Conservation (phyloP, 1,140 invertebrate species). For the Drosophila paulistorum region DNA sequence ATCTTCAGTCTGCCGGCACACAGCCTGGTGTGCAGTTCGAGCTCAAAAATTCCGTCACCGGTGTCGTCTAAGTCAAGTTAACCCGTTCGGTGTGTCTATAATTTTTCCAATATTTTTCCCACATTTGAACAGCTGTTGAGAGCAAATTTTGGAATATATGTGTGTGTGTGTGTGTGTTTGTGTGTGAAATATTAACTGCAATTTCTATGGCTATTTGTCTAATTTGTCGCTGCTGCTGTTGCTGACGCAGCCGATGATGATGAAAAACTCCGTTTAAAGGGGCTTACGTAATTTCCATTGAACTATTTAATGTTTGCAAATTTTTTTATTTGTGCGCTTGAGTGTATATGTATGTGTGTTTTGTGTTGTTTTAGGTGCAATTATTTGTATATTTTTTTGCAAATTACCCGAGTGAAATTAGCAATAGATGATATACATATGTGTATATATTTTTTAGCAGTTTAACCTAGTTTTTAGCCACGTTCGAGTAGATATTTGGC, state of each 20-base stretch:
- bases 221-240: conserved; percentile 68
- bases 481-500: conserved; percentile 61
- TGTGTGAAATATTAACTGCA: conserved; percentile 40
- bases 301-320: conserved; percentile 54
- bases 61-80: conserved; percentile 45
- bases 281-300: conserved; percentile 54
- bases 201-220: conserved; percentile 66
- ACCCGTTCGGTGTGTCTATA: conserved; percentile 27
- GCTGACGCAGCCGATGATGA: conserved; percentile 46
- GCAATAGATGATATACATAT: conserved; percentile 42
- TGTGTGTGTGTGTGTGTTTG: neutral
- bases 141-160: conserved; percentile 31
- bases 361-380: conserved; percentile 27
- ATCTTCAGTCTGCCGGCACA: conserved; percentile 71
- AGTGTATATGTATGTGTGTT: neutral
- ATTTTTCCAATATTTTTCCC: conserved; percentile 42
- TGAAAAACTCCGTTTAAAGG: conserved; percentile 41
- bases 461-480: conserved; percentile 60
- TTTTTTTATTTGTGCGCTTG: conserved; percentile 18
- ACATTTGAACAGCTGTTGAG: conserved; percentile 66
- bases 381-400: conserved; percentile 58
- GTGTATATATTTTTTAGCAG: conserved; percentile 1
- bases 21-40: conserved; percentile 68
- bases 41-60: conserved; percentile 52
- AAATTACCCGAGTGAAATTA: conserved; percentile 49